These are phyloP conservation scores for Augochlora pura DNA, from an alignment of 1,140 invertebrate genomes.

Conservation along the genomic window DNA sequence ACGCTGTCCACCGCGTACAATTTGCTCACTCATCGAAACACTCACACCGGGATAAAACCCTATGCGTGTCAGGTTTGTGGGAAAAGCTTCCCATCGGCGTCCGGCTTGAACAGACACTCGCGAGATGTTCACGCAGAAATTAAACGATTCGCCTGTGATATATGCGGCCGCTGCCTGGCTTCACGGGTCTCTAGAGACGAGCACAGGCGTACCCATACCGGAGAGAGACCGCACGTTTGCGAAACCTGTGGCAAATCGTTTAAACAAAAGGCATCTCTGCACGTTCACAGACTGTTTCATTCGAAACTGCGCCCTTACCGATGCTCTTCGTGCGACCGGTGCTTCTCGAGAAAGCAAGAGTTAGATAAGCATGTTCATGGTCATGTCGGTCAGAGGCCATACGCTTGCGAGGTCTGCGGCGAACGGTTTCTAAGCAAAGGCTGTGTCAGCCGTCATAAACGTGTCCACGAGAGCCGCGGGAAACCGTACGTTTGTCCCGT, in stretches of 20 bases:
- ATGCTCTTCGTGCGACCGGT: slow-evolving; percentile 57
- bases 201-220: slow-evolving; percentile 80
- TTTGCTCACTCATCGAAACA: slow-evolving; percentile 76
- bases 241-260: slow-evolving; percentile 85
- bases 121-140: slow-evolving; percentile 64
- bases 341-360: slow-evolving; percentile 67
- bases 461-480: slow-evolving; percentile 52
- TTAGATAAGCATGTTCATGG: slow-evolving; percentile 62
- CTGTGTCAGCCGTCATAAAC: slow-evolving; percentile 43
- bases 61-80: slow-evolving; percentile 55
- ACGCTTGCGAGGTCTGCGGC: slow-evolving; percentile 79
- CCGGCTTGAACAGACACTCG: slow-evolving; percentile 67
- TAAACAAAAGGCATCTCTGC: slow-evolving; percentile 81
- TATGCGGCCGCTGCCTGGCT: slow-evolving; percentile 66
- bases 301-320: slow-evolving; percentile 33
- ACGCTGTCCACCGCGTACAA: slow-evolving; percentile 73
- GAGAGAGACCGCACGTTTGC: slow-evolving; percentile 87
- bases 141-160: slow-evolving; percentile 68
- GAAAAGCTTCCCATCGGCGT: slow-evolving; percentile 59
- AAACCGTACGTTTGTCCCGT: slow-evolving; percentile 60
- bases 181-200: slow-evolving; percentile 64
- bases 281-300: slow-evolving; percentile 78
- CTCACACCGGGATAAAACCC: slow-evolving; percentile 53
- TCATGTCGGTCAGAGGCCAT: slow-evolving; percentile 59
- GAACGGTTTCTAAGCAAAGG: slow-evolving; percentile 75